Evolutionary conservation across 2,888 invertebrate genomes (phyloP), one percentile per base, ranked within the genome.

Genomic region (Exephanes ischioxanthus): DNA sequence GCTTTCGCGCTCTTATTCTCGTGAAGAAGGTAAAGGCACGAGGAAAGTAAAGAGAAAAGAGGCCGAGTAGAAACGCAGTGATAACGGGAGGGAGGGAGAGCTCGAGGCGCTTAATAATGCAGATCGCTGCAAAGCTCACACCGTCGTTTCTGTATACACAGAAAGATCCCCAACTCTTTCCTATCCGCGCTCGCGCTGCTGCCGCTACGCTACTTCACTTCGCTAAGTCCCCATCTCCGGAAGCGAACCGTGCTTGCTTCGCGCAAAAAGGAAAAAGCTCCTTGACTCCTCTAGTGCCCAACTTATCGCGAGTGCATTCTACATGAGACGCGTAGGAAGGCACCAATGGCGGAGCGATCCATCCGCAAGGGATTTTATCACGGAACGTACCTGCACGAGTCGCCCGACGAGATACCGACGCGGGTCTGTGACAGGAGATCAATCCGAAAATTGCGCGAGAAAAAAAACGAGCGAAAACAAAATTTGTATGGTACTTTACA

Each of bases 41-140:
- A 61, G 41, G 77, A n/a, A 68, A 75, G 79, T 14, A 37, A 33
- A 66, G 51, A 76, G 37, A 51, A 51, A 76, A 63, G 66, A 48
- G 51, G 19, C 53, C 22, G 66, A 76, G 16, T 30, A 76, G 48
- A 33, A 33, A 30, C 51, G 51, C 22, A n/a, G 63, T 41, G 77
- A 66, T 26, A 77, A 80, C 45, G 80, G 78, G 82, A 82, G 77
- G 83, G 75, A 77, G 82, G 80, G 77, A 86, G 81, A 82, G 80
- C 80, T 77, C 78, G 80, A 78, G 77, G 80, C 83, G 82, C 82
- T 86, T 83, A 86, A 86, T 86, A 86, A 86, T 86, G 84, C 82
- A 84, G 78, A 82, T 86, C 81, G 84, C 84, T 84, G 82, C 81
- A 67, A 79, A 76, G 79, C 82, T 61, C 61, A 73, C 77, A 63